Conservation (phyloP, 35 echinoderm and acorn worm genomes). For the Patiria miniata region DNA sequence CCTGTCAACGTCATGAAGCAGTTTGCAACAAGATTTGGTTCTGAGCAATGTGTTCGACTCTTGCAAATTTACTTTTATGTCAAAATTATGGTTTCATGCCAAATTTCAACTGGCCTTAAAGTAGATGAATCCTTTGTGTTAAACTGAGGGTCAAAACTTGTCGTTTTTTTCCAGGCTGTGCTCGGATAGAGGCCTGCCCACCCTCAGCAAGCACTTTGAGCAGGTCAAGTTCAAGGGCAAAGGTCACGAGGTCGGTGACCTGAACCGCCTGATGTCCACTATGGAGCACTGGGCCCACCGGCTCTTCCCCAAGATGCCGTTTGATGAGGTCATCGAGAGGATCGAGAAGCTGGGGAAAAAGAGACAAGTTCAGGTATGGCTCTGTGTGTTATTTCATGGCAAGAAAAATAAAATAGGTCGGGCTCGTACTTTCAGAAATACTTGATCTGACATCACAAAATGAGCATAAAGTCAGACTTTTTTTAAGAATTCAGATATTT, state of each 20-base stretch:
- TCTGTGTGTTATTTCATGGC: neutral
- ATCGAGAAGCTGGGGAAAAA: constrained; percentile 93
- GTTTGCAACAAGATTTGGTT: too few relatives aligned
- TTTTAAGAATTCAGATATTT: too few relatives aligned
- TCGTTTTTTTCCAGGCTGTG: constrained; percentile 50
- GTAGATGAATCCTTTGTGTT: too few relatives aligned
- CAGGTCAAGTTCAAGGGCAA: constrained; percentile 96
- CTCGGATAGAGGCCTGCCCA: constrained; percentile 71
- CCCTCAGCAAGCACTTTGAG: constrained; percentile 77
- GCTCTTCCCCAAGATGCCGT: constrained; percentile 88
- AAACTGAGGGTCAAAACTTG: neutral
- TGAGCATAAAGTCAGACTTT: too few relatives aligned
- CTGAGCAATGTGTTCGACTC: too few relatives aligned
- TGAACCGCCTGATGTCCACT: constrained; percentile 72
- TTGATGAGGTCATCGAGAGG: constrained; percentile 90
- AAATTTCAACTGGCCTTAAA: too few relatives aligned
- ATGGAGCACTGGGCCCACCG: constrained; percentile 96
- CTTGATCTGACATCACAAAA: too few relatives aligned
- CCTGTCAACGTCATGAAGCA: too few relatives aligned
- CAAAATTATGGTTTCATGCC: too few relatives aligned
- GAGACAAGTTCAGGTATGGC: constrained; percentile 79
- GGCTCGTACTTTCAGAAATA: too few relatives aligned
- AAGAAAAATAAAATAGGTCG: too few relatives aligned
- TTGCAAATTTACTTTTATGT: too few relatives aligned
- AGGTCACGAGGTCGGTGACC: constrained; percentile 87